phyloP scores from a whole-genome alignment of 2,888 invertebrate genomes.

The Lasioglossum marginatum region DNA sequence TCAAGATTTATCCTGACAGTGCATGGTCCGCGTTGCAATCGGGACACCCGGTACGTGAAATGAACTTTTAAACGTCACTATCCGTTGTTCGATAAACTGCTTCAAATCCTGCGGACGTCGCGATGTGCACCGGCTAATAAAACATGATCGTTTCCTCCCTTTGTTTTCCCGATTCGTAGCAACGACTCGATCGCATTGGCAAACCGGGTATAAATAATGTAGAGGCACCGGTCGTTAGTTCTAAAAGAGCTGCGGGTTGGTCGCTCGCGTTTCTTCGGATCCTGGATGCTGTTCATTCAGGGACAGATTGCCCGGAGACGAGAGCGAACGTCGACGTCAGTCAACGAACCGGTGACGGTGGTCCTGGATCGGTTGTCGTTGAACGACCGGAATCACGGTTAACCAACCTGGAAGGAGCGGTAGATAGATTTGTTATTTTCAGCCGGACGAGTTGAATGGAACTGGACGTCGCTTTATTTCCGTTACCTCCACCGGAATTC shows the following conservation, averaged over 20 bases:
- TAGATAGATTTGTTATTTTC: conserved; percentile 40
- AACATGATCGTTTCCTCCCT: conserved; percentile 61
- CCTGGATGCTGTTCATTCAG: conserved; percentile 58
- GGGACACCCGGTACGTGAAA: neutral
- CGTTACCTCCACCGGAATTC: neutral
- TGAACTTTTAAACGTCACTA: conserved; percentile 37
- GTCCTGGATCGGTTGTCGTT: conserved; percentile 49
- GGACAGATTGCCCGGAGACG: conserved; percentile 66
- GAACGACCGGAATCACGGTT: conserved; percentile 50
- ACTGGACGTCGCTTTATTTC: neutral
- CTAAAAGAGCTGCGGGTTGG: conserved; percentile 65
- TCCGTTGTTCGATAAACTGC: conserved; percentile 35
- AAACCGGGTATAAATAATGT: conserved; percentile 71
- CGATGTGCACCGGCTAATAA: conserved; percentile 54
- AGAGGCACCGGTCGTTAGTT: conserved; percentile 71
- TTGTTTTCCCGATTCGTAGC: conserved; percentile 69
- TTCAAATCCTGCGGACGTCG: conserved; percentile 19
- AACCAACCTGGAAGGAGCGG: conserved; percentile 30
- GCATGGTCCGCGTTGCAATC: neutral
- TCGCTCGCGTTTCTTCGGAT: conserved; percentile 52
- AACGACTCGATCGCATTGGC: conserved; percentile 55
- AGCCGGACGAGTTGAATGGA: conserved; percentile 1
- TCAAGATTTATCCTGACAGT: neutral
- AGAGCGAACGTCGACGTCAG: conserved; percentile 37
- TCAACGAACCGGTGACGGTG: conserved; percentile 47